These are phyloP conservation scores for Neoitamus cyanurus DNA, from an alignment of 2,888 invertebrate genomes.

Conservation along the genomic window DNA sequence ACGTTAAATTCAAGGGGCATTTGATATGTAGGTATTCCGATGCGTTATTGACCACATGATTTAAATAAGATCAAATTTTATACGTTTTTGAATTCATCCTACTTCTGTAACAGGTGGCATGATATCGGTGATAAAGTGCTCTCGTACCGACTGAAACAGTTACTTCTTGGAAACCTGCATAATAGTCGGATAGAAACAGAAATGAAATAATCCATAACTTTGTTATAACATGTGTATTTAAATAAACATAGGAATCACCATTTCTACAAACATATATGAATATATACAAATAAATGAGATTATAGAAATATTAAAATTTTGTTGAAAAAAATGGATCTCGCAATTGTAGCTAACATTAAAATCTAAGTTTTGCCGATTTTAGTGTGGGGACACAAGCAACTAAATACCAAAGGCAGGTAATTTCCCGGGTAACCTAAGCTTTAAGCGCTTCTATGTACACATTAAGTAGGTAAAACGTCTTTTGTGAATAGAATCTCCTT, in stretches of 20 bases:
- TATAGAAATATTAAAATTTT: background rate
- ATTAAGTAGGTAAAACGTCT: background rate
- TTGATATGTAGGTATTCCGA: no score
- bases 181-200: background rate
- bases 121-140: no score
- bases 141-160: no score
- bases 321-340: background rate
- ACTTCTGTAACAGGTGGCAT: no score
- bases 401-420: background rate
- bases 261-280: constrained; percentile 14
- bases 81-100: no score
- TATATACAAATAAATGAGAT: constrained; percentile 37
- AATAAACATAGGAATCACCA: constrained; percentile 18
- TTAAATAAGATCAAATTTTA: no score
- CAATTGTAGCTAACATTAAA: background rate
- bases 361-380: background rate
- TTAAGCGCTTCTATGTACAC: background rate
- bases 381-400: background rate
- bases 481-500: background rate
- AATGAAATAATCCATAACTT: background rate
- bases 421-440: background rate
- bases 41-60: no score
- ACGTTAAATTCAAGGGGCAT: no score
- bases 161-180: no score
- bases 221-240: constrained; percentile 22